These are phyloP conservation scores for Clanis bilineata DNA, from an alignment of 2,888 invertebrate genomes.

Conservation along the genomic window DNA sequence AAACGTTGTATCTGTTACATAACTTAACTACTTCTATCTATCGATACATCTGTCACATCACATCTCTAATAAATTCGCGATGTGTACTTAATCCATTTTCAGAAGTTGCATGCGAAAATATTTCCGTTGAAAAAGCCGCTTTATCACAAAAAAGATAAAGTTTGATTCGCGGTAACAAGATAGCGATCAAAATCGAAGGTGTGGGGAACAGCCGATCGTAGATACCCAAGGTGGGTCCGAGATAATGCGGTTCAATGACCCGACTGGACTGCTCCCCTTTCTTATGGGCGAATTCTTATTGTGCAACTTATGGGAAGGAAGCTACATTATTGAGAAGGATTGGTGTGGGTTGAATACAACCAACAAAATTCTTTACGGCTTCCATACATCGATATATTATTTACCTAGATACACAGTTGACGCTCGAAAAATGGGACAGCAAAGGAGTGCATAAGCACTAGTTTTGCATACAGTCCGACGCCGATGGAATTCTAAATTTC, in stretches of 20 bases:
- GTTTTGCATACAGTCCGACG: no score
- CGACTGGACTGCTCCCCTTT: conserved; percentile 47
- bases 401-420: no score
- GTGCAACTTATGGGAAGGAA: not conserved
- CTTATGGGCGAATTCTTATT: conserved; percentile 53
- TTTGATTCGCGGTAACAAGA: not conserved
- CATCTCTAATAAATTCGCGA: conserved; percentile 2
- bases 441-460: no score
- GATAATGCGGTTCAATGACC: conserved; percentile 72
- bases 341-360: not conserved
- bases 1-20: not conserved
- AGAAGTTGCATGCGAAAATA: not conserved
- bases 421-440: no score
- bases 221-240: conserved; percentile 65
- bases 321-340: not conserved
- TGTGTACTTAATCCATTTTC: not conserved
- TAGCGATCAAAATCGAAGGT: conserved; percentile 47
- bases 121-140: not conserved
- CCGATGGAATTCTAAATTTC: no score
- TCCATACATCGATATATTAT: no score
- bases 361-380: no score
- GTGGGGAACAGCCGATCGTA: conserved; percentile 55
- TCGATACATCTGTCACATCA: not conserved
- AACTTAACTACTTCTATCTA: not conserved
- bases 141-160: not conserved